Base-by-base conservation (phyloP, 2,797 vertebrate species). In the Falco novaeseelandiae region DNA sequence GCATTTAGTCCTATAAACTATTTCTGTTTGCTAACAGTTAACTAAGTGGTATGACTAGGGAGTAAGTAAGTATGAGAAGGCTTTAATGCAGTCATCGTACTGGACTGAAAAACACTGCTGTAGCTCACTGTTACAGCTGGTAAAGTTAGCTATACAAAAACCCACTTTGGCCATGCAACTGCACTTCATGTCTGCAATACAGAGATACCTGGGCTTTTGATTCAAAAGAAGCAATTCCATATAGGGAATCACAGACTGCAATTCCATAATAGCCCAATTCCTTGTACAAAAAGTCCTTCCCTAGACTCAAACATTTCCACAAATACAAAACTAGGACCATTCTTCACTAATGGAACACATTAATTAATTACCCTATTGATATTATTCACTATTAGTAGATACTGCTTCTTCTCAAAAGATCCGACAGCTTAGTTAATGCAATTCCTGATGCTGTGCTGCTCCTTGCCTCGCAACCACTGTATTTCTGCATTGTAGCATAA, bases 401-500 rank as follows among this genome's bases (percentile, higher is more conserved):
- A 66, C 30, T 55, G 65, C 30, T 86, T 3, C 63, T 94, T 86
- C 86, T 81, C 57, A 65, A 54, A 74, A 85, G 26, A 34, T 38
- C 32, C 81, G 89, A n/a, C 61, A 86, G 54, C 40, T 51, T 69
- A 49, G 42, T 66, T 86, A 86, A 92, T 78, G 70, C 65, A 67
- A 65, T 87, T 96, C 76, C 78, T 71, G 83, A 94, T 85, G 76
- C 67, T 66, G 54, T 20, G 71, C 69, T 91, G 87, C 83, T 93
- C 72, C 73, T 92, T 88, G 84, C 89, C 84, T 92, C 40, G 2
- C 69, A 86, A 79, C 54, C 66, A 12, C 87, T 86, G 38, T 32
- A 83, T 69, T 92, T 93, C 84, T 77, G 58, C 76, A 38, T 1
- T 88, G 80, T 1, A 94, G 89, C 92, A 92, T 79, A 90, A 96